phyloP scores from a whole-genome alignment of 2,113 vertebrate genomes.

The Phoxinus phoxinus region DNA sequence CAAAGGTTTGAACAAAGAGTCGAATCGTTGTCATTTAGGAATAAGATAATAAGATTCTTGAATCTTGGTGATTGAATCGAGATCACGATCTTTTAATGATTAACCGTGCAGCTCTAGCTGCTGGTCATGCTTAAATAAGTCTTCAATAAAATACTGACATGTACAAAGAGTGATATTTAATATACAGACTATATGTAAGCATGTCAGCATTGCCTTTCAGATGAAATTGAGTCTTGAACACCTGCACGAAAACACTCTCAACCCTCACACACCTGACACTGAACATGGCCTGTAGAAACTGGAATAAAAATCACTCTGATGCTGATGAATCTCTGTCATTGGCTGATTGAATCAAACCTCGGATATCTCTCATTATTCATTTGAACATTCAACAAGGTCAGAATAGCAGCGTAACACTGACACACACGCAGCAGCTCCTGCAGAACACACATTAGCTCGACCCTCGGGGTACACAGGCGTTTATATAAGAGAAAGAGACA shows the following conservation, averaged over 20 bases:
- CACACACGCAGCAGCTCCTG: neutral
- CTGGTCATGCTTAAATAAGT: neutral
- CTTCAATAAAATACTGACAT: neutral
- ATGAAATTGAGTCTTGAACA: neutral
- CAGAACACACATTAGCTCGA: conserved; percentile 18
- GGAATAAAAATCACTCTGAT: neutral
- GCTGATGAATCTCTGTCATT: conserved; percentile 9
- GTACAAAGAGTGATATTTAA: neutral
- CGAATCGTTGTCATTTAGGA: no score
- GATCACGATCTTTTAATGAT: no score
- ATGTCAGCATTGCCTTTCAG: neutral
- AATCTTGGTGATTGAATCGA: no score
- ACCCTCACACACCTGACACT: neutral
- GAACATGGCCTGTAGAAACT: neutral
- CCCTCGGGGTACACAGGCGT: conserved; percentile 12
- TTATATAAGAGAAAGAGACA: conserved; percentile 2
- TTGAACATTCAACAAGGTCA: conserved; percentile 1
- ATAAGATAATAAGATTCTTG: no score
- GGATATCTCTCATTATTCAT: conserved; percentile 6
- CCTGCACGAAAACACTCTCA: no score
- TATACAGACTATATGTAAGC: neutral
- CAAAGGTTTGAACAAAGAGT: no score
- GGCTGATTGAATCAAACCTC: conserved; percentile 25
- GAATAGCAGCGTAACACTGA: neutral
- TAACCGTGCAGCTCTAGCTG: neutral